Conservation (phyloP, 2,888 invertebrate genomes). For the Scaptomyza flava region DNA sequence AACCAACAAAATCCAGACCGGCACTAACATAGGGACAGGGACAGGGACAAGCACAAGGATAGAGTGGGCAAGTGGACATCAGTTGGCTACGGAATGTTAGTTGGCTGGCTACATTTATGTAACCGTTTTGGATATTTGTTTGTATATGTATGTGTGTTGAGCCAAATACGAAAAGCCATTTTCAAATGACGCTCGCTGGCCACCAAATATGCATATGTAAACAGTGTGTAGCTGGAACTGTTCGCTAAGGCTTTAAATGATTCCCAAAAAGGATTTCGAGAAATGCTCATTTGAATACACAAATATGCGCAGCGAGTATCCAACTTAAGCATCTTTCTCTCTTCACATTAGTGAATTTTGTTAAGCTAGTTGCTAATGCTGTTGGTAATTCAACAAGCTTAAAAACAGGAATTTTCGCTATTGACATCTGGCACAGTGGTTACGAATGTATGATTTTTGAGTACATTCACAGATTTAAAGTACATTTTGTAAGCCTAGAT, state of each 20-base stretch:
- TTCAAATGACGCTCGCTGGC: slow-evolving; percentile 61
- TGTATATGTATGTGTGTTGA: not conserved
- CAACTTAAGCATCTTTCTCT: slow-evolving; percentile 44
- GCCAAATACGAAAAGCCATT: slow-evolving; percentile 69
- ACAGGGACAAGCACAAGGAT: slow-evolving; percentile 9
- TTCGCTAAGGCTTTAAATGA: slow-evolving; percentile 67
- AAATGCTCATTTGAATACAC: slow-evolving; percentile 81
- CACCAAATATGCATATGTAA: slow-evolving; percentile 74
- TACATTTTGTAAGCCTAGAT: not conserved
- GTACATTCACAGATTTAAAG: not conserved
- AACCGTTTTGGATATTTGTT: slow-evolving; percentile 41
- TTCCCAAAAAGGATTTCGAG: slow-evolving; percentile 59
- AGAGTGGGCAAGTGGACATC: slow-evolving; percentile 5
- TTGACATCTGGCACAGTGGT: not conserved
- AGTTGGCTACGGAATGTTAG: slow-evolving; percentile 18
- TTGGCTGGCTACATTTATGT: slow-evolving; percentile 55
- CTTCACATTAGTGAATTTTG: slow-evolving; percentile 39
- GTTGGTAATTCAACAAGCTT: slow-evolving; percentile 1
- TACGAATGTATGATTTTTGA: not conserved
- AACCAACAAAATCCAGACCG: slow-evolving; percentile 1
- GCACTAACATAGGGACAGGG: not conserved
- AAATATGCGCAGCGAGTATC: slow-evolving; percentile 58
- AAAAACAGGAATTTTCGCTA: not conserved
- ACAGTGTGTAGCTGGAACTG: slow-evolving; percentile 50
- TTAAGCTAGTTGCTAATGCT: slow-evolving; percentile 38